phyloP scores from a whole-genome alignment of 2,797 vertebrate species.

The Xenentodon cancila region DNA sequence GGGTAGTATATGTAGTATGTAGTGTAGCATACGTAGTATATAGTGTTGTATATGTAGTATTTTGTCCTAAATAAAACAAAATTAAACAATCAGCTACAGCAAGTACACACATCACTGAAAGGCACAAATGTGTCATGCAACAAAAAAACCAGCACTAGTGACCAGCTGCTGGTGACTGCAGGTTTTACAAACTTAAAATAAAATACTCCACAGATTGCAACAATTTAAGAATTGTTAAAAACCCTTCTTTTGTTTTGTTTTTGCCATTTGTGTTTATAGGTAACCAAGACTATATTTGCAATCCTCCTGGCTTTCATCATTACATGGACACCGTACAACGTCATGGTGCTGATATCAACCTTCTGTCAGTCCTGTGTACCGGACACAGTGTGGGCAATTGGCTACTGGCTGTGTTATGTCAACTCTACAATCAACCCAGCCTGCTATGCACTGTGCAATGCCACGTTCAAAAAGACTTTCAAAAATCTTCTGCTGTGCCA shows the following conservation, averaged over 20 bases:
- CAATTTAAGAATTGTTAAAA: no score
- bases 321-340: constrained; percentile 98
- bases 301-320: constrained; percentile 97
- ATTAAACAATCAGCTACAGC: no score
- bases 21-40: no score
- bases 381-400: constrained; percentile 95
- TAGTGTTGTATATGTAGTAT: no score
- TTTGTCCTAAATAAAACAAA: no score
- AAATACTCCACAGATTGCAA: no score
- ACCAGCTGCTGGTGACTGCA: no score
- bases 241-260: neutral
- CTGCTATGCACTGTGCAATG: constrained; percentile 98
- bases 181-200: no score
- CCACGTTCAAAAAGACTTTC: constrained; percentile 99
- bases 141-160: no score
- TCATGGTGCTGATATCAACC: constrained; percentile 98
- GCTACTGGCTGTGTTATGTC: constrained; percentile 99
- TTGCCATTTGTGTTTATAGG: constrained; percentile 68
- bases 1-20: no score
- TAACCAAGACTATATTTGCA: constrained; percentile 98
- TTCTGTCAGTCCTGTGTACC: constrained; percentile 96
- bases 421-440: constrained; percentile 99
- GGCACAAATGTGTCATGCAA: no score
- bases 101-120: no score
- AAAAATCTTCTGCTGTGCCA: constrained; percentile 97